Evolutionary conservation across 1,140 invertebrate species (phyloP).

Genomic region (Dendroctonus valens): DNA sequence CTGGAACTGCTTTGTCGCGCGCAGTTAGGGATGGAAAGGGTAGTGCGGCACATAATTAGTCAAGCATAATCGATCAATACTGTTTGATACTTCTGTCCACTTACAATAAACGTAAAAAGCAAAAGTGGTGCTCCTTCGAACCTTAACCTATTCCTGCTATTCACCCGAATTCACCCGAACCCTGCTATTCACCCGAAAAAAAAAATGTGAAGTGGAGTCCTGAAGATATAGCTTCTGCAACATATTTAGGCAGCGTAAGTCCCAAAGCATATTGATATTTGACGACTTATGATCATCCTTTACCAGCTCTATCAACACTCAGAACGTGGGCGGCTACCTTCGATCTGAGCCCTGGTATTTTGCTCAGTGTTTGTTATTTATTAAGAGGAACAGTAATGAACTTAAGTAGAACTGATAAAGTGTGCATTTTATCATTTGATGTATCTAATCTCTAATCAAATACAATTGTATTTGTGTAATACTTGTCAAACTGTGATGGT

Average conservation of each 20-base stretch:
- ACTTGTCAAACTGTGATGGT: slow-evolving; percentile 22
- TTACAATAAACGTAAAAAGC: no score
- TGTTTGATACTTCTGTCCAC: no score
- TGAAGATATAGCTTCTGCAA: slow-evolving; percentile 19
- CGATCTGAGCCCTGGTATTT: not conserved
- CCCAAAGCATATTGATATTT: slow-evolving; percentile 27
- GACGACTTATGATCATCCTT: slow-evolving; percentile 13
- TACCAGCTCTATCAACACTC: slow-evolving; percentile 27
- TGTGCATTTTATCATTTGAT: slow-evolving; percentile 28
- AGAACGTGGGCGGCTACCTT: slow-evolving; percentile 22
- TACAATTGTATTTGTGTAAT: slow-evolving; percentile 9
- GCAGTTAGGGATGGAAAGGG: no score
- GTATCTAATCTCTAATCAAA: slow-evolving; percentile 25
- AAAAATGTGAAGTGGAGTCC: no score
- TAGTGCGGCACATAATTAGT: no score
- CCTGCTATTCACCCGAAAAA: no score
- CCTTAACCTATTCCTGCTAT: no score
- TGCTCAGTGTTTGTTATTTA: not conserved
- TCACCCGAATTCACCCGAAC: no score
- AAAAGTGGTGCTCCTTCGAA: no score
- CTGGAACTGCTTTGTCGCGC: no score
- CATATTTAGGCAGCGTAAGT: slow-evolving; percentile 18
- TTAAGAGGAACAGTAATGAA: not conserved
- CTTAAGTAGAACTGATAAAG: slow-evolving; percentile 1
- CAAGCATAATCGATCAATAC: no score